Evolutionary conservation across 2,113 vertebrate genomes (phyloP).

Genomic region (Psittacus erithacus): DNA sequence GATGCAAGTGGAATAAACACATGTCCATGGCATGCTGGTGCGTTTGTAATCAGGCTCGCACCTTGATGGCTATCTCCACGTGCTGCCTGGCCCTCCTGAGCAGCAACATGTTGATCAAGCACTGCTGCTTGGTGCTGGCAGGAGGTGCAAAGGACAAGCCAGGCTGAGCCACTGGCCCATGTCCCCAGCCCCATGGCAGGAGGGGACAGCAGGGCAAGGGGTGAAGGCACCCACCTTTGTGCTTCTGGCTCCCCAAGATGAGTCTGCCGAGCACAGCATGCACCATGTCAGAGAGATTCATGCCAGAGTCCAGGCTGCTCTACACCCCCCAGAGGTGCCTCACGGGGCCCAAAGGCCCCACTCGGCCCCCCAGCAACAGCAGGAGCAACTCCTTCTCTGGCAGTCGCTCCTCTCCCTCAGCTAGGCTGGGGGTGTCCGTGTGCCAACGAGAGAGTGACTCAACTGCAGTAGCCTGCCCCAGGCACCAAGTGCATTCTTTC

Average conservation of each 20-base stretch:
- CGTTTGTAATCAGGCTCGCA: background rate
- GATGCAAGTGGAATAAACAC: background rate
- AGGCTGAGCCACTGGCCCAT: background rate
- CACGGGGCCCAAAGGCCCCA: too few species aligned
- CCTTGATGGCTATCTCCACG: slow-evolving; percentile 87
- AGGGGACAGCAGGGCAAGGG: background rate
- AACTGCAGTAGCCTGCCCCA: too few species aligned
- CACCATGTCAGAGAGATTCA: too few species aligned
- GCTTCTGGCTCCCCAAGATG: background rate
- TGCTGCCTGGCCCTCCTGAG: slow-evolving; percentile 77
- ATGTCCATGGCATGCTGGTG: fast-evolving
- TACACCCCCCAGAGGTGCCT: too few species aligned
- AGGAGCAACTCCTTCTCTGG: too few species aligned
- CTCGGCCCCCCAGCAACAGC: too few species aligned
- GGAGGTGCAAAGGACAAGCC: background rate
- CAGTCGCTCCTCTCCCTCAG: too few species aligned
- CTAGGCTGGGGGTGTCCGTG: too few species aligned
- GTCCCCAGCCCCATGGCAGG: background rate
- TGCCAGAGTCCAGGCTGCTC: too few species aligned
- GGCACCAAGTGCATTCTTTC: too few species aligned
- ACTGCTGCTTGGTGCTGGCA: background rate
- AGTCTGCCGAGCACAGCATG: too few species aligned
- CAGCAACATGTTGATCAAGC: slow-evolving; percentile 66
- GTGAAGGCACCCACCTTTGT: background rate
- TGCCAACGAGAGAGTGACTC: too few species aligned